phyloP scores from a whole-genome alignment of 2,888 invertebrate genomes.

The Philereme vetulata region DNA sequence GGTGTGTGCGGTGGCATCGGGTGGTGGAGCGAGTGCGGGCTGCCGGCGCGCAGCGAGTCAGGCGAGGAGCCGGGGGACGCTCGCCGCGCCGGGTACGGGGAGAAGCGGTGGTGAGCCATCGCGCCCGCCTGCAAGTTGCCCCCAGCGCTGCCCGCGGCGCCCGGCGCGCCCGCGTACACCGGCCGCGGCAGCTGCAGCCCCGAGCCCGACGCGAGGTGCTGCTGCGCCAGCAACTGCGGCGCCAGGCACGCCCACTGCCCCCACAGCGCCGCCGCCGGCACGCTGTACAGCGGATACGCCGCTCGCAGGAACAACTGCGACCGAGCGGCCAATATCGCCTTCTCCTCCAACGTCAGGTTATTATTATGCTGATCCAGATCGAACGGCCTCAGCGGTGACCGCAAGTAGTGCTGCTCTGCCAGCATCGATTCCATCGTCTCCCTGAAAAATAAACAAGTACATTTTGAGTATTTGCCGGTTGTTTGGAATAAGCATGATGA shows the following conservation, averaged over 20 bases:
- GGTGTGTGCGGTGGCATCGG: slow-evolving; percentile 65
- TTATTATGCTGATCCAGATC: slow-evolving; percentile 88
- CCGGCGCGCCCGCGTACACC: slow-evolving; percentile 70
- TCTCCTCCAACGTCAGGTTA: slow-evolving; percentile 90
- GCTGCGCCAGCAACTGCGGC: slow-evolving; percentile 86
- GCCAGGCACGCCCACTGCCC: slow-evolving; percentile 89
- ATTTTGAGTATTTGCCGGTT: slow-evolving; percentile 42
- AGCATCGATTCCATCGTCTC: slow-evolving; percentile 96
- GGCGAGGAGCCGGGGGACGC: slow-evolving; percentile 84
- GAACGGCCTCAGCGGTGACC: slow-evolving; percentile 90
- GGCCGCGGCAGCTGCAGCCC: slow-evolving; percentile 79
- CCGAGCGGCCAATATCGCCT: slow-evolving; percentile 89
- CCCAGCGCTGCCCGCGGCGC: slow-evolving; percentile 45
- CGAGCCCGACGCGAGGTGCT: slow-evolving; percentile 83
- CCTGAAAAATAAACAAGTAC: slow-evolving; percentile 78
- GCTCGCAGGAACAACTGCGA: slow-evolving; percentile 90
- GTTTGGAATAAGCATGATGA: slow-evolving; percentile 31
- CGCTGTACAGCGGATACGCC: slow-evolving; percentile 84
- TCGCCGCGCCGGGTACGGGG: slow-evolving; percentile 82
- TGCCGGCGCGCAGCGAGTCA: slow-evolving; percentile 83
- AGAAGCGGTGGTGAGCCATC: slow-evolving; percentile 85
- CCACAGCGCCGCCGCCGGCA: slow-evolving; percentile 85
- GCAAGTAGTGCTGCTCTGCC: slow-evolving; percentile 92
- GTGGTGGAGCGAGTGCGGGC: slow-evolving; percentile 66
- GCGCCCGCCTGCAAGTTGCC: slow-evolving; percentile 41